Conservation (phyloP, 2,888 invertebrate genomes). For the Eueremaeus valkanovi region DNA sequence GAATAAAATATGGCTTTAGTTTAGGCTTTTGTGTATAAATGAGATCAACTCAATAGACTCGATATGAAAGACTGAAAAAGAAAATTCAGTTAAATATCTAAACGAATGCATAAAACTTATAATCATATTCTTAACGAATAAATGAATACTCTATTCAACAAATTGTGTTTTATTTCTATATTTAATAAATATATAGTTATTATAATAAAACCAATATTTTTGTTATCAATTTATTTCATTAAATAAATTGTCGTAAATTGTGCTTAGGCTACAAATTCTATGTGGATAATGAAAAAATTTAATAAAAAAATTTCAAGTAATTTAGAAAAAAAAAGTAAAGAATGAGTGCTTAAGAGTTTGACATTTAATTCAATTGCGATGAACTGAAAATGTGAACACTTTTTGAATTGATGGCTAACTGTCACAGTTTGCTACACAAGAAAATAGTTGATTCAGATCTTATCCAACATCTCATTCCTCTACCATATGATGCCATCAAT, state of each 20-base stretch:
- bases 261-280: no score
- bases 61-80: conserved; percentile 4
- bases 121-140: no score
- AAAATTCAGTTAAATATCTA: background rate
- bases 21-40: background rate
- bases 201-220: no score
- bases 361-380: conserved; percentile 25
- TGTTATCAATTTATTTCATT: no score
- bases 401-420: background rate
- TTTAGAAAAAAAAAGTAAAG: no score
- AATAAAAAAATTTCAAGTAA: no score
- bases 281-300: no score
- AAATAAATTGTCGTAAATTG: no score
- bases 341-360: conserved; percentile 15
- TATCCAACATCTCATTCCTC: background rate
- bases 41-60: background rate
- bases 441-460: no score
- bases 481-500: background rate
- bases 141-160: no score
- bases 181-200: no score
- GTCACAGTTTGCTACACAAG: background rate
- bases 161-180: no score
- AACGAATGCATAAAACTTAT: background rate
- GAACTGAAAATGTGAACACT: conserved; percentile 18
- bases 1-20: conserved; percentile 26